phyloP scores from a whole-genome alignment of 2,888 invertebrate genomes.

The Bhutanitis thaidina region DNA sequence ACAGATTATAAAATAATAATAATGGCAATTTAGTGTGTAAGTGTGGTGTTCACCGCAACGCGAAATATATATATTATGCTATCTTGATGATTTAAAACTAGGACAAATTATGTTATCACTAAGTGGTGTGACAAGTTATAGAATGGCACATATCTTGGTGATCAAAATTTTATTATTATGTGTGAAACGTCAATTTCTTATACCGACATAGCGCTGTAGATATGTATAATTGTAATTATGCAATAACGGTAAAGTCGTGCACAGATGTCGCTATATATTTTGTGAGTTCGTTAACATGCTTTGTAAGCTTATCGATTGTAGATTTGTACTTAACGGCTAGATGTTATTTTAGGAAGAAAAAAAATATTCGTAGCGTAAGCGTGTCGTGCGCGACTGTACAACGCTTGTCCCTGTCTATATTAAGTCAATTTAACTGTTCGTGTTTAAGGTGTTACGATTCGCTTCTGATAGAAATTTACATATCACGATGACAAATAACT shows the following conservation, averaged over 20 bases:
- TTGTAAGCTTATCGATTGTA: constrained; percentile 44
- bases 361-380: constrained; percentile 27
- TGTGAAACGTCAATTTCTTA: constrained; percentile 15
- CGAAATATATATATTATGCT: background rate
- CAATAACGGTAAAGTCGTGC: constrained; percentile 36
- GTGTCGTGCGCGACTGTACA: constrained; percentile 48
- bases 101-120: background rate
- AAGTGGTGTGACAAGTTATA: background rate
- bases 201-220: constrained; percentile 5
- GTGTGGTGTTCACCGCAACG: background rate
- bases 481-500: constrained; percentile 74
- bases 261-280: constrained; percentile 49
- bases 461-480: constrained; percentile 47
- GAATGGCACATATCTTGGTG: constrained; percentile 53
- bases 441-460: constrained; percentile 12
- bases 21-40: constrained; percentile 16
- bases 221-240: constrained; percentile 14
- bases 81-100: background rate
- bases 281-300: constrained; percentile 47
- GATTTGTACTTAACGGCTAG: constrained; percentile 31
- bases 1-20: constrained; percentile 6
- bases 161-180: constrained; percentile 21
- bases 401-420: constrained; percentile 38
- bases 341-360: constrained; percentile 17
- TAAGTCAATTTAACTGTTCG: constrained; percentile 20